A percentile compares a stretch with the other conserved stretches of the same genome.
Evolutionary conservation across 2,113 vertebrate genomes (phyloP).

Genomic region (Macrotus californicus): DNA sequence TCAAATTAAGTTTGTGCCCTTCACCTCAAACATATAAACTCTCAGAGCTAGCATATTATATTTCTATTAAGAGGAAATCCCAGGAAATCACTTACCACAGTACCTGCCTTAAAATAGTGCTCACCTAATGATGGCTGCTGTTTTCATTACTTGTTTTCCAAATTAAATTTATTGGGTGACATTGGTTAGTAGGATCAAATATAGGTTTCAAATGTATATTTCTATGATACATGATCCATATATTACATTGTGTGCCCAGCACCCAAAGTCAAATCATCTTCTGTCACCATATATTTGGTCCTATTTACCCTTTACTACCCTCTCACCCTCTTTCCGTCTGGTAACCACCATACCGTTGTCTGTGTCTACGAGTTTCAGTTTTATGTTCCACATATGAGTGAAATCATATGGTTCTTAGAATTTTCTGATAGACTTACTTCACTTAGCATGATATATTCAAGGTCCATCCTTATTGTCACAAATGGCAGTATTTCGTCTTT

Average conservation of each 20-base stretch:
- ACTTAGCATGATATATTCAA: neutral
- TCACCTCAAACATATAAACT: neutral
- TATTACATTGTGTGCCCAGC: too few species aligned
- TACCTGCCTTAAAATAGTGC: neutral
- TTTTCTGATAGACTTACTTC: neutral
- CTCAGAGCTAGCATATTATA: neutral
- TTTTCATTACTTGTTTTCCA: neutral
- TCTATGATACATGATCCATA: neutral
- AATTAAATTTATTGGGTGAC: neutral
- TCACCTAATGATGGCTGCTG: neutral
- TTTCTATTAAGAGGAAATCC: neutral
- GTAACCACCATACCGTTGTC: neutral
- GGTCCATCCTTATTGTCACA: neutral
- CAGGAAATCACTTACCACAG: neutral
- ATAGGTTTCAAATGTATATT: neutral
- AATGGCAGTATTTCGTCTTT: neutral
- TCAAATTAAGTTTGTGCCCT: neutral
- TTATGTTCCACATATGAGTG: neutral
- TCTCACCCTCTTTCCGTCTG: neutral
- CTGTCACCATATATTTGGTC: neutral
- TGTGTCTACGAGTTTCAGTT: neutral
- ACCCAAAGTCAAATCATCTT: neutral
- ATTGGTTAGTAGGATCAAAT: neutral
- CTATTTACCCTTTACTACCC: neutral
- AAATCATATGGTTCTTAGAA: neutral